A percentile compares a stretch with the other conserved stretches of the same genome.
These are phyloP conservation scores for Anabacerthia variegaticeps DNA, from an alignment of 2,797 vertebrate species.

Conservation along the genomic window DNA sequence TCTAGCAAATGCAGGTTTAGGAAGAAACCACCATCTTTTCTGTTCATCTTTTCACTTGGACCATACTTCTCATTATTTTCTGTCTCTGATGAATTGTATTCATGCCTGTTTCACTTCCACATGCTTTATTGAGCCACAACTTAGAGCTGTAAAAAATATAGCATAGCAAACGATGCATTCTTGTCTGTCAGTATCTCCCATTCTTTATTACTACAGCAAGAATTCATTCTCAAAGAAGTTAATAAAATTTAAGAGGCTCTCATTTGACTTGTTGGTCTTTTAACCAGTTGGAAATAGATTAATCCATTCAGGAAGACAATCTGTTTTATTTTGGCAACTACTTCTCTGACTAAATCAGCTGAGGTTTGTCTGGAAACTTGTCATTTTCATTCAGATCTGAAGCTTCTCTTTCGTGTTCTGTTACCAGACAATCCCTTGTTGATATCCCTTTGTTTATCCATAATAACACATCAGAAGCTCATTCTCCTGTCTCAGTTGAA, in stretches of 20 bases:
- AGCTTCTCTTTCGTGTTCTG: not conserved
- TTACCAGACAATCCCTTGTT: not conserved
- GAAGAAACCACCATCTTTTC: not conserved
- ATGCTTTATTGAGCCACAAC: not conserved
- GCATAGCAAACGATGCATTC: not conserved
- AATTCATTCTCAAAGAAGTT: not conserved
- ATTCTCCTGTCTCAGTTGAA: not conserved
- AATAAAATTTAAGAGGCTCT: not conserved
- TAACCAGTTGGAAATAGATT: not conserved
- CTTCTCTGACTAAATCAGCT: not conserved
- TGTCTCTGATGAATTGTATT: not conserved
- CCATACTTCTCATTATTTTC: not conserved
- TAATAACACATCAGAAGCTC: not conserved
- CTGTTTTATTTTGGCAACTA: not conserved
- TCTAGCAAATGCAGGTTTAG: not conserved
- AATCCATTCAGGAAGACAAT: not conserved
- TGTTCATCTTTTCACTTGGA: not conserved
- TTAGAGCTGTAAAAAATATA: not conserved
- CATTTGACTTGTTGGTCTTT: not conserved
- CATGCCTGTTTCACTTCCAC: not conserved
- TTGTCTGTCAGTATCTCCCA: not conserved
- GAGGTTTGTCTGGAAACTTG: not conserved
- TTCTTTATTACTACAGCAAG: not conserved
- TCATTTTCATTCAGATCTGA: not conserved
- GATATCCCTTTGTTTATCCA: not conserved